These are phyloP conservation scores for Dicyrtomina minuta DNA, from an alignment of 2,888 invertebrate genomes.

Conservation along the genomic window DNA sequence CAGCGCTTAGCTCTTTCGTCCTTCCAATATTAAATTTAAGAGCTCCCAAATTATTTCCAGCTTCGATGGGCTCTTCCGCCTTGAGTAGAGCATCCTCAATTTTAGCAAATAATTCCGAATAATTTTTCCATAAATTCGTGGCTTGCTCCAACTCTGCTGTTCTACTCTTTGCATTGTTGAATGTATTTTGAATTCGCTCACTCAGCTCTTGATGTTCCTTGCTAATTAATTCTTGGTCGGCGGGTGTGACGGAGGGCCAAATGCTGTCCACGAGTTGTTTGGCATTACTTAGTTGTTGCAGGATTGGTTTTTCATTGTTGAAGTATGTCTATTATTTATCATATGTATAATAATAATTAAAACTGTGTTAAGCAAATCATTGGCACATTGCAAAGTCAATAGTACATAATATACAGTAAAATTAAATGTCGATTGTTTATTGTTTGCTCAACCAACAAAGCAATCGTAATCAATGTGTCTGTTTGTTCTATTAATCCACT, in stretches of 20 bases:
- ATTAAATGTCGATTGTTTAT: no score
- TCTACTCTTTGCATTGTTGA: conserved; percentile 79
- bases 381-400: no score
- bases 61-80: conserved; percentile 75
- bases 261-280: conserved; percentile 83
- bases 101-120: conserved; percentile 74
- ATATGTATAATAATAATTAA: not conserved
- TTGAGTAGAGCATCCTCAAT: conserved; percentile 73
- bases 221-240: conserved; percentile 80
- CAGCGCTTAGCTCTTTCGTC: conserved; percentile 71
- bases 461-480: no score
- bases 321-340: conserved; percentile 68
- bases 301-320: conserved; percentile 73
- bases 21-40: conserved; percentile 82
- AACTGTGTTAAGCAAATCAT: not conserved
- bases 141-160: conserved; percentile 76
- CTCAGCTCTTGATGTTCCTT: conserved; percentile 78
- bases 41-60: conserved; percentile 74
- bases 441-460: no score
- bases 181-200: conserved; percentile 75
- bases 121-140: conserved; percentile 81
- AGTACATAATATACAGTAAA: no score
- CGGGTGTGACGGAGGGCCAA: conserved; percentile 77
- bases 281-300: conserved; percentile 77
- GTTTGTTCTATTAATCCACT: no score